Conservation (phyloP, 1,140 invertebrate species). For the Triops longicaudatus region DNA sequence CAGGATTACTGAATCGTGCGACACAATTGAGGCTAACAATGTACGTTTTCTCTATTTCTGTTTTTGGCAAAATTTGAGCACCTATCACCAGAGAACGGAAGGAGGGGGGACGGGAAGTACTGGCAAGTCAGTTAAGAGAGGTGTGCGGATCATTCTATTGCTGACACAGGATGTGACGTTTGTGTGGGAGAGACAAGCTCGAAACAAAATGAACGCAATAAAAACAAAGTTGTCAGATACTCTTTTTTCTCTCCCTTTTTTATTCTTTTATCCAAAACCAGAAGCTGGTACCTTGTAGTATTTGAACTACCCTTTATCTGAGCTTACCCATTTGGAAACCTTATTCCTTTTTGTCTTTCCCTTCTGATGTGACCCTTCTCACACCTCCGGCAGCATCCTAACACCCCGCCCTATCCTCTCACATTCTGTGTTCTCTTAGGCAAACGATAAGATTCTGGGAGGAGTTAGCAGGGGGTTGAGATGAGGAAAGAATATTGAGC, state of each 20-base stretch:
- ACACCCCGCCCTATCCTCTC: too few species aligned
- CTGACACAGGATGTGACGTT: neutral
- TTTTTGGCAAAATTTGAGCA: neutral
- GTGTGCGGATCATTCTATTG: neutral
- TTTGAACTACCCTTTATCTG: neutral
- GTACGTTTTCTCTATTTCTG: neutral
- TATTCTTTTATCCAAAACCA: neutral
- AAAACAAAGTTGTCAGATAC: neutral
- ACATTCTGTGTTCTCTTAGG: neutral
- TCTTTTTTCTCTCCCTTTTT: neutral
- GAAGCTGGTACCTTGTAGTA: neutral
- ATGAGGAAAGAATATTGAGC: slow-evolving; percentile 3
- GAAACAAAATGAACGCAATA: neutral
- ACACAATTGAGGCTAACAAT: neutral
- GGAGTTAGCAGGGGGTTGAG: neutral
- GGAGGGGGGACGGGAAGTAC: neutral
- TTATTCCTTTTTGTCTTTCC: neutral
- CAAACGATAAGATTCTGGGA: neutral
- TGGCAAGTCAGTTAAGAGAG: neutral
- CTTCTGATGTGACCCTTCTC: neutral
- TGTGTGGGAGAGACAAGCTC: neutral
- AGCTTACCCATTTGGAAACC: too few species aligned
- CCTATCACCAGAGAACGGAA: neutral
- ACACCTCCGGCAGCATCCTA: neutral
- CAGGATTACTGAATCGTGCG: too few species aligned